phyloP scores from a whole-genome alignment of 2,797 vertebrate genomes.

The Neosilurus mollespiculum region DNA sequence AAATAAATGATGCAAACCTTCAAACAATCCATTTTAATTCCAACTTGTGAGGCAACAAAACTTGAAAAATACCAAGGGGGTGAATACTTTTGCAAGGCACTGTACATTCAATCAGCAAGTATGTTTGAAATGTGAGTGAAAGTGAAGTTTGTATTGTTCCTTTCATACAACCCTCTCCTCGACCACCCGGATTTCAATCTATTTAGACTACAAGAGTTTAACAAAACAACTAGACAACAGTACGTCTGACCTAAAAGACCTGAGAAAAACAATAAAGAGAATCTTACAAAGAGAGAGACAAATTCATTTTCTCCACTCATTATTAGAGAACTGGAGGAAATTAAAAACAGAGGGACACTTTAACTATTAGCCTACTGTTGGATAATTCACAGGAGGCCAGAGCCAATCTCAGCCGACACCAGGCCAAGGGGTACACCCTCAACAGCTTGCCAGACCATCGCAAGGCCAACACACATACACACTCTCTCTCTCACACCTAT shows the following conservation, averaged over 20 bases:
- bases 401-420: too few species aligned
- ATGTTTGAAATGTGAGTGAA: constrained; percentile 27
- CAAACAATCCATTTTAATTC: too few species aligned
- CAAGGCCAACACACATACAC: too few species aligned
- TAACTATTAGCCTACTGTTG: neutral
- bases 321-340: neutral
- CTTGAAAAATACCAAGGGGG: too few species aligned
- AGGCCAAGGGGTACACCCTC: too few species aligned
- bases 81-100: too few species aligned
- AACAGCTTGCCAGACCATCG: too few species aligned
- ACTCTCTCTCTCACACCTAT: too few species aligned
- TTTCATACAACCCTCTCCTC: constrained; percentile 3
- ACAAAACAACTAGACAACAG: neutral
- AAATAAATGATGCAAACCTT: too few species aligned
- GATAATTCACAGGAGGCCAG: neutral
- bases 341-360: neutral
- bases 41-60: too few species aligned
- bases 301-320: neutral
- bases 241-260: neutral
- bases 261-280: neutral
- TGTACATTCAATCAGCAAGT: constrained; percentile 8
- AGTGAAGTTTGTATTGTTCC: neutral
- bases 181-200: constrained; percentile 33
- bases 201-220: neutral
- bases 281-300: neutral